A percentile compares a stretch with the other conserved stretches of the same genome.
These are phyloP conservation scores for Tretioscincus oriximinensis DNA, from an alignment of 2,113 vertebrate genomes.

Conservation along the genomic window DNA sequence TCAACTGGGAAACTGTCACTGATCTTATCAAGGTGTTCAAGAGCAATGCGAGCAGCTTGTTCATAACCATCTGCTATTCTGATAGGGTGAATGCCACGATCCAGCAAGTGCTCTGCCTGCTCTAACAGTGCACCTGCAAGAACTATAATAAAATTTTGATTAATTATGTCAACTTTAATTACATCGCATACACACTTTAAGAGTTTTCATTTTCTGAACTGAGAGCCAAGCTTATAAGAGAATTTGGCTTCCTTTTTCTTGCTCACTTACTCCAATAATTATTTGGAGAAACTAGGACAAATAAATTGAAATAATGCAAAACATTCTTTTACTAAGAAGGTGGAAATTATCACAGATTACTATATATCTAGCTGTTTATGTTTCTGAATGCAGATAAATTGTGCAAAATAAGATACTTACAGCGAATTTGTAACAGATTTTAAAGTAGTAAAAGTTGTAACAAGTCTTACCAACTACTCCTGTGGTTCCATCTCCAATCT, in stretches of 20 bases:
- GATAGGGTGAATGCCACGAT: constrained; percentile 95
- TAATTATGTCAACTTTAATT: not conserved
- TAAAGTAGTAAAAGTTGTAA: not conserved
- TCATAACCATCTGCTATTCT: constrained; percentile 95
- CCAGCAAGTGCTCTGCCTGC: constrained; percentile 91
- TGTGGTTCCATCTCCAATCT: constrained; percentile 98
- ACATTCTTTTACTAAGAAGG: not conserved
- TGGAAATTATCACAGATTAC: not conserved
- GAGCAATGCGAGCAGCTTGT: constrained; percentile 88
- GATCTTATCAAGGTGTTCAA: constrained; percentile 89
- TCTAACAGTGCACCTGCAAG: constrained; percentile 92
- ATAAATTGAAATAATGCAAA: not conserved
- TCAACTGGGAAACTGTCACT: constrained; percentile 89
- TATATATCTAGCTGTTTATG: not conserved
- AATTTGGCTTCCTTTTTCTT: not conserved
- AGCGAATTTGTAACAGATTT: not conserved
- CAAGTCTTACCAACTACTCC: constrained; percentile 91
- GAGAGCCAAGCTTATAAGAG: not conserved
- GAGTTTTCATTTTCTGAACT: not conserved
- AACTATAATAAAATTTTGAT: constrained; percentile 68
- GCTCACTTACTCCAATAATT: too few relatives aligned
- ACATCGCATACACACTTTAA: too few relatives aligned
- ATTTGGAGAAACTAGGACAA: too few relatives aligned
- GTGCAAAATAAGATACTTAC: not conserved
- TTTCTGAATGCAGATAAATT: too few relatives aligned